Percentiles rank a stretch among this genome's conserved stretches.
Conservation (phyloP, 2,113 vertebrate genomes). For the Phrynosoma platyrhinos region DNA sequence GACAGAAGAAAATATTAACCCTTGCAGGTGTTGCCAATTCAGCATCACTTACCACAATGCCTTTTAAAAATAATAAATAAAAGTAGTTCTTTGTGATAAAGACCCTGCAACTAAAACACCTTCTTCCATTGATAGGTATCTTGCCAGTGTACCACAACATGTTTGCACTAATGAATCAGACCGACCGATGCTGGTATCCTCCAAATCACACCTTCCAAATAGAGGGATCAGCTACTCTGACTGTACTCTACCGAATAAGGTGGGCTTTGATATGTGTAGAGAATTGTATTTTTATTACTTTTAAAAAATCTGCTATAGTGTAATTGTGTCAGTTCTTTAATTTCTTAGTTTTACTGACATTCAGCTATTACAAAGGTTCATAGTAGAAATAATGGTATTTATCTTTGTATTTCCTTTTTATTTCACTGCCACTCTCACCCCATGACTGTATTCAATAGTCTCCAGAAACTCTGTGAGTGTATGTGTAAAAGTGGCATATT, state of each 20-base stretch:
- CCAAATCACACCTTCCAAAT: slow-evolving; percentile 92
- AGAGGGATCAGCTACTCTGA: slow-evolving; percentile 80
- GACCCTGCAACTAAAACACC: not conserved
- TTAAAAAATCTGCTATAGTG: not conserved
- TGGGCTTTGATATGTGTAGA: slow-evolving; percentile 18
- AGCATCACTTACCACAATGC: not conserved
- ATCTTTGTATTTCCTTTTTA: not conserved
- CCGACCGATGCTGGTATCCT: slow-evolving; percentile 89
- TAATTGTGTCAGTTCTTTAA: not conserved
- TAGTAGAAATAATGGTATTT: not conserved
- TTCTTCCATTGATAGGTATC: slow-evolving; percentile 80
- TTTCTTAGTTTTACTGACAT: not conserved
- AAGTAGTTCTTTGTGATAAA: not conserved
- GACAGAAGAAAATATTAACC: not conserved
- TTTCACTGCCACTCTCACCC: not conserved
- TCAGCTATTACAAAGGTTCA: not conserved
- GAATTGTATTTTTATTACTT: not conserved
- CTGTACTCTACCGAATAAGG: slow-evolving; percentile 87
- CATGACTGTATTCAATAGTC: not conserved
- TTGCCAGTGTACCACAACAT: slow-evolving; percentile 88
- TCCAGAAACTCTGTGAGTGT: not conserved
- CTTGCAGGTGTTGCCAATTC: not conserved
- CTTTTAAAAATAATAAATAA: not conserved
- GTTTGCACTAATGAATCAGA: slow-evolving; percentile 92
- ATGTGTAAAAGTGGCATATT: not conserved